A percentile compares a stretch with the other conserved stretches of the same genome.
Conservation (phyloP, 2,113 vertebrate genomes). For the Sebastes fasciatus region DNA sequence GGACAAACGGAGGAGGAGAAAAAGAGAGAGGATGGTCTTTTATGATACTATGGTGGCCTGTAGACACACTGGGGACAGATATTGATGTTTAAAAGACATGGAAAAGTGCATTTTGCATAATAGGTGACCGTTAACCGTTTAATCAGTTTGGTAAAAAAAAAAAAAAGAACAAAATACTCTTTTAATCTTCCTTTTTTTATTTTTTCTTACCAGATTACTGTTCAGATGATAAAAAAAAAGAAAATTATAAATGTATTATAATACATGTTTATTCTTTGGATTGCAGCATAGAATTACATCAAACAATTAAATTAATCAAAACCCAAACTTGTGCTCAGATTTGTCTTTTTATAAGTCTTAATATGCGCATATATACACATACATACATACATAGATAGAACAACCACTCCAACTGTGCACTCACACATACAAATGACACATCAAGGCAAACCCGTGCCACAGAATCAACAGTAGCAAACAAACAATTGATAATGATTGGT, state of each 20-base stretch:
- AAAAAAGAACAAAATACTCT: slow-evolving; percentile 43
- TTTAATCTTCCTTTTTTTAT: slow-evolving; percentile 55
- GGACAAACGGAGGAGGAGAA: no score
- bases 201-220: slow-evolving; percentile 75
- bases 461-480: slow-evolving; percentile 58
- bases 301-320: slow-evolving; percentile 84
- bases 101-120: no score
- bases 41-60: no score
- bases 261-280: slow-evolving; percentile 88
- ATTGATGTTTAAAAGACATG: no score
- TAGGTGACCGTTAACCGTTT: background rate
- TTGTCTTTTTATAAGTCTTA: slow-evolving; percentile 68
- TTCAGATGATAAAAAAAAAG: slow-evolving; percentile 78
- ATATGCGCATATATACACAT: slow-evolving; percentile 64
- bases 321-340: slow-evolving; percentile 83
- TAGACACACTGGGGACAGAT: no score
- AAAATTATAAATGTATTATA: slow-evolving; percentile 81
- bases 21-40: no score
- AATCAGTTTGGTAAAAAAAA: background rate
- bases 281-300: slow-evolving; percentile 85
- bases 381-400: slow-evolving; percentile 38
- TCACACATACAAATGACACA: slow-evolving; percentile 55
- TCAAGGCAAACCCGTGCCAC: slow-evolving; percentile 55
- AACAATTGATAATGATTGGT: slow-evolving; percentile 45
- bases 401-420: slow-evolving; percentile 45